Percentiles rank a stretch among this genome's conserved stretches.
Conservation (phyloP, 1,140 invertebrate genomes). For the Coelopa frigida region DNA sequence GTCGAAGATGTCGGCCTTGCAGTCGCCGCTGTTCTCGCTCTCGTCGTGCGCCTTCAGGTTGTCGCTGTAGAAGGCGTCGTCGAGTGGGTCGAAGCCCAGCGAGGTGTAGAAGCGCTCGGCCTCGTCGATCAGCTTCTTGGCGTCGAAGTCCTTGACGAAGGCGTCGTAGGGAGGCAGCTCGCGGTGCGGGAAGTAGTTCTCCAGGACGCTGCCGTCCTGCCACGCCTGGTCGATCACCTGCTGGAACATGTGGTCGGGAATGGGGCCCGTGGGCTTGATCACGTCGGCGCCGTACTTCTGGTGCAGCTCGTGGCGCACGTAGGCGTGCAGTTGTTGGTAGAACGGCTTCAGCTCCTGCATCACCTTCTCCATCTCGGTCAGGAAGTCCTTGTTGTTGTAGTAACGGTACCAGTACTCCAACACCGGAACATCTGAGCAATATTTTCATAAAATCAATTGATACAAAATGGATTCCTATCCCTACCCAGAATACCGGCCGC, state of each 20-base stretch:
- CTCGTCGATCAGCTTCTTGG: slow-evolving; percentile 27
- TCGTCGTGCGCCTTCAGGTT: slow-evolving; percentile 36
- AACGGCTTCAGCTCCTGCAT: slow-evolving; percentile 66
- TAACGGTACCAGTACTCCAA: slow-evolving; percentile 41
- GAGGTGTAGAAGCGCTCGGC: slow-evolving; percentile 36
- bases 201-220: slow-evolving; percentile 34
- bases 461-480: not conserved
- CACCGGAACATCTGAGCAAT: slow-evolving; percentile 25
- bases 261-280: slow-evolving; percentile 62
- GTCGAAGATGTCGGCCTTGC: slow-evolving; percentile 34
- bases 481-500: slow-evolving; percentile 26
- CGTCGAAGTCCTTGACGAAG: slow-evolving; percentile 23
- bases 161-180: slow-evolving; percentile 32
- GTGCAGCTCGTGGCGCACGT: slow-evolving; percentile 66
- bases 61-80: slow-evolving; percentile 26
- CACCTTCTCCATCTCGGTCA: slow-evolving; percentile 48
- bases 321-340: slow-evolving; percentile 81
- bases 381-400: slow-evolving; percentile 49
- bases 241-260: slow-evolving; percentile 79
- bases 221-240: slow-evolving; percentile 38
- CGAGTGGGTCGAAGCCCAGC: slow-evolving; percentile 24
- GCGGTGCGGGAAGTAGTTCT: slow-evolving; percentile 26
- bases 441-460: not conserved
- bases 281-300: slow-evolving; percentile 64
- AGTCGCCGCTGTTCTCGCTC: slow-evolving; percentile 29